Base-by-base conservation (phyloP, 2,888 invertebrate genomes). In the Nebria brevicollis region DNA sequence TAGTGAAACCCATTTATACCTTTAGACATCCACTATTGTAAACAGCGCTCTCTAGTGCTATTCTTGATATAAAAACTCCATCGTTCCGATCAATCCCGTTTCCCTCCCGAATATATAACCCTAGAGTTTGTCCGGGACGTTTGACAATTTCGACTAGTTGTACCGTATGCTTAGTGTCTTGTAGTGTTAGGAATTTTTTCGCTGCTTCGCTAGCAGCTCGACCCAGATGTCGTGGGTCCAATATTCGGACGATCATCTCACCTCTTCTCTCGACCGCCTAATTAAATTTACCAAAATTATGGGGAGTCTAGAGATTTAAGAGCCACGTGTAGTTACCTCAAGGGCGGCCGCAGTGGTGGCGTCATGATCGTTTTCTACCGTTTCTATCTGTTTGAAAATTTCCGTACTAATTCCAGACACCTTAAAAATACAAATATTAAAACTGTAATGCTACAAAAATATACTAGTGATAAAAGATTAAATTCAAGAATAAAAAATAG, bases 71-170 rank as follows among this genome's bases (percentile, higher is more conserved):
- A 91, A 99, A 99, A 83, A 99, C 99, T 72, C 99, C 99, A 86
- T 98, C 98, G 73, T 94, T 94, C 83, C 98, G 93, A 86, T 97
- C 97, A 78, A 96, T 94, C n/a, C 98, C 99, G 87, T 99, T 98
- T n/a, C 99, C 98, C 92, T 99, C 99, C 66, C 98, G 93, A 87
- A 99, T 98, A 89, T 99, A 99, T 82, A 99, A 92, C 70, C 99
- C 99, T 83, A 99, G 91, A 54, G 98, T 98, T 90, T 99, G 99
- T 13, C 99, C 99, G 0, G 99, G 99, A 86, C 98, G 93, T 90
- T 99, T 99, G 84, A 99, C 98, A 87, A 99, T 98, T 91, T 99
- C 99, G 85, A 99, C 98, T 87, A 98, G 94, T 89, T 96, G 93
- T 83, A 97, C 96, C 85, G 94, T 92, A 88, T 95, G 94, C 85